Percentiles rank a stretch among this genome's conserved stretches.
Conservation (phyloP, 2,888 invertebrate genomes). For the Trichacis sp. region DNA sequence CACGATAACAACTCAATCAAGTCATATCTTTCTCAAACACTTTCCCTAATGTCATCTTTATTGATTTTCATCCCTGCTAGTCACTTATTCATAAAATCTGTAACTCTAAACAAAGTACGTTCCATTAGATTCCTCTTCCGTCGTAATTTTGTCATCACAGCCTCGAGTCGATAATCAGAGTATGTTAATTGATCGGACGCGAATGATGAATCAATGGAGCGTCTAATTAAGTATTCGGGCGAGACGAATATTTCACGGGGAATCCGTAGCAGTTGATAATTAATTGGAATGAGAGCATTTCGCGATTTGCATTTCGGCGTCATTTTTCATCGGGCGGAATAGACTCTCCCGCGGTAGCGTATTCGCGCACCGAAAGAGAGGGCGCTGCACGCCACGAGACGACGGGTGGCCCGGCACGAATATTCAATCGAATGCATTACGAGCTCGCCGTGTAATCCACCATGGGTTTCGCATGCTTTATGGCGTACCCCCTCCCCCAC, state of each 20-base stretch:
- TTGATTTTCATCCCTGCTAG: too few species aligned
- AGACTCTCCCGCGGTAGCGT: constrained; percentile 35
- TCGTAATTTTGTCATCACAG: too few species aligned
- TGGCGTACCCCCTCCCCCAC: constrained; percentile 5
- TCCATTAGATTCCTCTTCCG: too few species aligned
- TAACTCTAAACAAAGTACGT: too few species aligned
- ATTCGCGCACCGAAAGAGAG: constrained; percentile 11
- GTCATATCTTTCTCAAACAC: too few species aligned
- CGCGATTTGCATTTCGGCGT: constrained; percentile 35
- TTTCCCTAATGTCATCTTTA: too few species aligned
- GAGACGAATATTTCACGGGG: neutral
- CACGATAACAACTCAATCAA: neutral
- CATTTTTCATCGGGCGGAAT: constrained; percentile 13
- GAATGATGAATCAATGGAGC: constrained; percentile 2
- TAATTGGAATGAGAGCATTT: neutral
- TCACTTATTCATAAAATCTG: too few species aligned
- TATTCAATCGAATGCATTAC: constrained; percentile 62
- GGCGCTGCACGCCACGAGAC: constrained; percentile 47
- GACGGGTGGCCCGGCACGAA: constrained; percentile 53
- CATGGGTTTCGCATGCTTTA: constrained; percentile 32
- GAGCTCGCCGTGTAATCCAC: constrained; percentile 49
- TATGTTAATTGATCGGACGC: neutral
- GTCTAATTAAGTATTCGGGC: neutral
- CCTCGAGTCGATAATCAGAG: neutral
- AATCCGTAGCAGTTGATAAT: neutral